Base-by-base conservation (phyloP, 2,797 vertebrate species). In the Gallinago stenura region DNA sequence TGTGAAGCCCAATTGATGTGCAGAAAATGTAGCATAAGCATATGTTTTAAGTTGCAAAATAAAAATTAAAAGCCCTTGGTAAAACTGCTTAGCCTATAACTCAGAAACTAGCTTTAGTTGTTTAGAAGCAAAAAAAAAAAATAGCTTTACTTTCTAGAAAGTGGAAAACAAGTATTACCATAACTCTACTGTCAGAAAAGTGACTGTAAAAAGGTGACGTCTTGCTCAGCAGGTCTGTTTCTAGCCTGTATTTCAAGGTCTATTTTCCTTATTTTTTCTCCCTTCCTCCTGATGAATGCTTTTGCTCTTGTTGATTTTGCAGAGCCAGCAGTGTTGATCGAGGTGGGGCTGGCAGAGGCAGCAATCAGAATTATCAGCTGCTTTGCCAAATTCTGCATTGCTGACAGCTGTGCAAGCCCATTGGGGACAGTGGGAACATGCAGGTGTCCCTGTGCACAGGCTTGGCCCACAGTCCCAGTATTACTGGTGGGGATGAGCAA, bases 191-290 rank as follows among this genome's bases (percentile, higher is more conserved):
- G 33, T 89, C 68, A 83, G 78, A 72, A 76, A 81, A 75, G 30
- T 35, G 24, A 39, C 70, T 73, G 33, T 54, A 72, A 68, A 65
- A 89, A 77, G 90, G 71, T 79, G 64, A 82, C 1, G 5, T 89
- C 57, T 78, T 94, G 60, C 81, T 93, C 88, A 83, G 83, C 60
- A 45, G 56, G 62, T 88, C 48, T 50, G 66, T 62, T 95, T 83
- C 70, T 76, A 69, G 78, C n/a, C 68, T 75, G 10, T 80, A 26
- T 87, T 89, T 94, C 33, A 57, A 91, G 31, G n/a, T 54, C 22
- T 61, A 0, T 93, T 89, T 93, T 94, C 24, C 35, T 70, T 87
- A 8, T 46, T 70, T 84, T 84, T 35, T 79, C 41, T 35, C n/a
- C 35, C 8, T 80, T 78, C 30, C n/a, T 89, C 41, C 64, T 28